Evolutionary conservation across 2,113 vertebrate genomes (phyloP).

Genomic region (Mustelus asterias): DNA sequence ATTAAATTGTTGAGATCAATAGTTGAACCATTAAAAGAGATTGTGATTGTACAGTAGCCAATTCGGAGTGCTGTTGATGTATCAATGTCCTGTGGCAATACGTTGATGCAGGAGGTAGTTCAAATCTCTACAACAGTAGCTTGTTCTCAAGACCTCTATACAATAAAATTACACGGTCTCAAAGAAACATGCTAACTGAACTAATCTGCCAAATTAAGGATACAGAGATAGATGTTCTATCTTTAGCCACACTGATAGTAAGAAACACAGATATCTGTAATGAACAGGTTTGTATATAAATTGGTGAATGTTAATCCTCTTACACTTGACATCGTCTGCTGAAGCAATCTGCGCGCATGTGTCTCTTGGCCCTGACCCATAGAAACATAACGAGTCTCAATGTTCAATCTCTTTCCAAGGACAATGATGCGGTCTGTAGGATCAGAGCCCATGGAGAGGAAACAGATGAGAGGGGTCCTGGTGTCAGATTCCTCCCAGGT

Average conservation of each 20-base stretch:
- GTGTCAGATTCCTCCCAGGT: constrained; percentile 87
- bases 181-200: neutral
- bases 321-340: constrained; percentile 82
- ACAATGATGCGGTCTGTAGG: constrained; percentile 85
- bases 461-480: constrained; percentile 83
- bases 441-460: constrained; percentile 92
- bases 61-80: neutral
- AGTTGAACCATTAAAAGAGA: neutral
- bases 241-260: neutral
- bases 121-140: neutral
- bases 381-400: constrained; percentile 77
- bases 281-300: neutral
- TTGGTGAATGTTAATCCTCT: constrained; percentile 40
- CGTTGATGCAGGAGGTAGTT: neutral
- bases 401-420: constrained; percentile 77
- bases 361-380: constrained; percentile 94
- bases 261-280: neutral
- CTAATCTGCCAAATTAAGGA: neutral
- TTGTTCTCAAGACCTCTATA: neutral
- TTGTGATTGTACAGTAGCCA: neutral
- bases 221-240: neutral
- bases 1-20: neutral
- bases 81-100: neutral
- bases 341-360: constrained; percentile 81
- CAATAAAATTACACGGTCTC: neutral